A percentile compares a stretch with the other conserved stretches of the same genome.
Evolutionary conservation across 2,888 invertebrate species (phyloP).

Genomic region (Endotricha flammealis): DNA sequence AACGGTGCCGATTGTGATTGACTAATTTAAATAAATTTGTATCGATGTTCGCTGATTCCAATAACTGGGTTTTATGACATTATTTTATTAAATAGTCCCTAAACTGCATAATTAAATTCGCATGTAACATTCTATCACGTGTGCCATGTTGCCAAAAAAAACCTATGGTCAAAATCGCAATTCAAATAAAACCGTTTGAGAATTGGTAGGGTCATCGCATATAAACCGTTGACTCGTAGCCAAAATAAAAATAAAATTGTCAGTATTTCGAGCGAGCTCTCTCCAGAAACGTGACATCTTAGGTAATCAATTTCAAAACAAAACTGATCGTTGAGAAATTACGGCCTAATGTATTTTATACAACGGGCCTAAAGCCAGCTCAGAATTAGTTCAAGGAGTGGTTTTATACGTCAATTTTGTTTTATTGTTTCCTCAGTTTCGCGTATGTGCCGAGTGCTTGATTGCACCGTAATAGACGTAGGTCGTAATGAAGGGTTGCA

Average conservation of each 20-base stretch:
- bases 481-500: slow-evolving; percentile 73
- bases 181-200: too few species aligned
- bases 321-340: slow-evolving; percentile 39
- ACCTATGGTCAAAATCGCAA: too few species aligned
- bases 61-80: too few species aligned
- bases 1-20: slow-evolving; percentile 15
- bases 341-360: slow-evolving; percentile 50
- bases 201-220: too few species aligned
- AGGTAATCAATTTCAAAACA: slow-evolving; percentile 35
- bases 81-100: too few species aligned
- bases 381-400: slow-evolving; percentile 62
- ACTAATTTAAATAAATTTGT: slow-evolving; percentile 18
- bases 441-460: slow-evolving; percentile 71
- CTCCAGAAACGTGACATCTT: slow-evolving; percentile 28
- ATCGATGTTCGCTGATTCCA: too few species aligned
- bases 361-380: slow-evolving; percentile 42
- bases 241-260: slow-evolving; percentile 8
- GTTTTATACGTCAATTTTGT: slow-evolving; percentile 71
- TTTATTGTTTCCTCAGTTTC: slow-evolving; percentile 72
- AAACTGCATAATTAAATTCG: too few species aligned
- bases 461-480: slow-evolving; percentile 70
- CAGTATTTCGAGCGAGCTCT: slow-evolving; percentile 3
- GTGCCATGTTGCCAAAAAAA: too few species aligned
- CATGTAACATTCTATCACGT: too few species aligned
- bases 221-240: slow-evolving; percentile 2